Evolutionary conservation across 2,797 vertebrate species (phyloP), one percentile per base, ranked within the genome.

Genomic region (Oreochromis mossambicus): DNA sequence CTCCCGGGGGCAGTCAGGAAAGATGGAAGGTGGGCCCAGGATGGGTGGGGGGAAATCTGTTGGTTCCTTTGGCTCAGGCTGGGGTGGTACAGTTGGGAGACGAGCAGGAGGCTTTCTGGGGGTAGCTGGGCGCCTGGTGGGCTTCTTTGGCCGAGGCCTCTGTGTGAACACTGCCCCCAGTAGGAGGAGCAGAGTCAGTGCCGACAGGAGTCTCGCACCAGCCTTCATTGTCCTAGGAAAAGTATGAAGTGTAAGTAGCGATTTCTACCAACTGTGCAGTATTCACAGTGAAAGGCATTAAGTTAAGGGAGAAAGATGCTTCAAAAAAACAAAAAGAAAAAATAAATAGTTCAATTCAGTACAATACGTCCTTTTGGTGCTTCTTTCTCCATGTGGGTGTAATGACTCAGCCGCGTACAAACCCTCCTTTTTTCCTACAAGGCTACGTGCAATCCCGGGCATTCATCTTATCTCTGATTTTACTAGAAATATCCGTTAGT

Each of bases 31-130:
- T 0, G 97, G 98, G 1, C 98, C 98, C 0, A 97, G 94, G 81
- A 99, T 97, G 1, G 96, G 97, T 0, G 98, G 98, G 14, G 98
- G 98, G 86, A 98, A 97, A 86, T 99, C 98, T 1, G 98, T 99
- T 13, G 98, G 98, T 90, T 99, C 98, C 3, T 78, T 83, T 2
- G 98, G 98, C 83, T 98, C 97, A 9, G 87, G 86, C 17, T 89
- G 58, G 68, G 29, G 46, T 1, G 81, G 88, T 61, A 70, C 58
- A 79, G 38, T 29, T 58, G 87, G 91, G 68, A 3, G 86, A 88
- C 38, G 34, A 85, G 83, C 21, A 83, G 93, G 91, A 92, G 95
- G 95, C 87, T 81, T 95, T 80, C 75, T 95, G 61, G 85, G 88
- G 83, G 89, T 83, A 17, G 50, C 1, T 46, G 95, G 95, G 36